Conservation (phyloP, 2,113 vertebrate species). For the Picathartes gymnocephalus region DNA sequence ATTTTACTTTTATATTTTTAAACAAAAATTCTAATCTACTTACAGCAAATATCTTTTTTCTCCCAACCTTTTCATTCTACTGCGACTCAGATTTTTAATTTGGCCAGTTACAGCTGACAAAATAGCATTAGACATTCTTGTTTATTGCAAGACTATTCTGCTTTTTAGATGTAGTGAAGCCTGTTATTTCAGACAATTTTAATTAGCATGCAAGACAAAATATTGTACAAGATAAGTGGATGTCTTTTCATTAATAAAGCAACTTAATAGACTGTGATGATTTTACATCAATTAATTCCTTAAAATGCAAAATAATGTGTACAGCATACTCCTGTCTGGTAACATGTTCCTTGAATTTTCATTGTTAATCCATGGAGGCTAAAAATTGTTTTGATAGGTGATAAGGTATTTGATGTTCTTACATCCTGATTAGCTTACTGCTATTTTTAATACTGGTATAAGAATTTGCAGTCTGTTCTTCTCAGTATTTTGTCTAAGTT, state of each 20-base stretch:
- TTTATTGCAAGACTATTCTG: neutral
- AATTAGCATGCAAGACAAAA: neutral
- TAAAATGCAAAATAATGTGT: neutral
- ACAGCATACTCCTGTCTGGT: neutral
- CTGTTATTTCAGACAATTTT: neutral
- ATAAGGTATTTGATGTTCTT: neutral
- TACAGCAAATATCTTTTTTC: neutral
- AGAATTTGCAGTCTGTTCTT: neutral
- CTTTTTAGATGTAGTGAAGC: neutral
- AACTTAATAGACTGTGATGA: neutral
- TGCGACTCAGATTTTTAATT: neutral
- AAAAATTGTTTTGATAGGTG: neutral
- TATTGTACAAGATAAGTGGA: neutral
- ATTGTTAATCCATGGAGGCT: neutral
- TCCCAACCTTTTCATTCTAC: neutral
- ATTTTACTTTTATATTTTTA: neutral
- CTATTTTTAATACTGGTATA: neutral
- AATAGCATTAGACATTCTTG: neutral
- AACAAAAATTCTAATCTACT: neutral
- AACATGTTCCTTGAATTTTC: neutral
- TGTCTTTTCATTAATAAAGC: neutral
- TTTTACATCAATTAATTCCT: neutral
- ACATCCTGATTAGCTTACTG: neutral
- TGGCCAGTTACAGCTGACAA: neutral
- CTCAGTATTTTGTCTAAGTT: neutral